Conservation (phyloP, 2,113 vertebrate genomes). For the Lontra canadensis region DNA sequence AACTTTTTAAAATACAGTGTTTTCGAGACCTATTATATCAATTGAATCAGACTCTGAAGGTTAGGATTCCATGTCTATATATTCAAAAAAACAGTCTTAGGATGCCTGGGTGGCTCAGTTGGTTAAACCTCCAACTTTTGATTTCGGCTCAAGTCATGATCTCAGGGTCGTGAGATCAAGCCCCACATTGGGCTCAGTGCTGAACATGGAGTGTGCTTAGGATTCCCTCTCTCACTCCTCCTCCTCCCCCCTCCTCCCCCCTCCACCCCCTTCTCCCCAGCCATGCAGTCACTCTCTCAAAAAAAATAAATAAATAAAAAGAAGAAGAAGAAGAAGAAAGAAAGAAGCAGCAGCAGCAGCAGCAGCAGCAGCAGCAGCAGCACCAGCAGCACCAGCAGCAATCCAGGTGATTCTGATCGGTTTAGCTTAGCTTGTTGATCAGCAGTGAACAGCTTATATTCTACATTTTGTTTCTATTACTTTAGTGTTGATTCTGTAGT, state of each 20-base stretch:
- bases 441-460: neutral
- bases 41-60: neutral
- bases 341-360: too few species aligned
- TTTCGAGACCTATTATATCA: neutral
- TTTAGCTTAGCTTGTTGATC: neutral
- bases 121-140: neutral
- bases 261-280: too few species aligned
- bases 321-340: too few species aligned
- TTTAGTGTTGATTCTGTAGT: neutral
- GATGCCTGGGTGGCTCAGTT: neutral
- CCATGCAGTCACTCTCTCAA: neutral
- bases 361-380: too few species aligned
- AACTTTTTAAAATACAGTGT: neutral
- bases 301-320: neutral
- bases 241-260: rapidly evolving
- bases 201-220: neutral
- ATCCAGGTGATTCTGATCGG: neutral
- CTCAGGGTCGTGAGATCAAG: neutral
- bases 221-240: neutral
- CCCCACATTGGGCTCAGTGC: neutral
- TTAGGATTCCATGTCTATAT: neutral
- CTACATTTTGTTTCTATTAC: neutral
- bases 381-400: neutral
- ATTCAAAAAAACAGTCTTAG: neutral
- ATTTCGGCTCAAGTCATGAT: neutral